Conservation (phyloP, 2,888 invertebrate genomes). For the Cybosia mesomella region DNA sequence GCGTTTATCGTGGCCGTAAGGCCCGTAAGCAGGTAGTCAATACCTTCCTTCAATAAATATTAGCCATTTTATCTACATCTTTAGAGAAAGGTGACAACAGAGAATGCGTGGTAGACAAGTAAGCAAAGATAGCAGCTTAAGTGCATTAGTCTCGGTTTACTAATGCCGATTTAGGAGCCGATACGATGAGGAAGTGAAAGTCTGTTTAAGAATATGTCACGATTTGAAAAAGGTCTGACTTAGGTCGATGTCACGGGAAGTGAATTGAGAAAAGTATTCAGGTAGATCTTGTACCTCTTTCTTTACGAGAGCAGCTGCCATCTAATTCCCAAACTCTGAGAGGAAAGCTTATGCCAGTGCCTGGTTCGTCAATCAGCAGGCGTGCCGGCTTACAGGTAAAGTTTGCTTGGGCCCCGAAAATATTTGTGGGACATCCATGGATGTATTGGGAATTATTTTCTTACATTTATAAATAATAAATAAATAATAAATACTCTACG, state of each 20-base stretch:
- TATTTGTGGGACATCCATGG: too few relatives aligned
- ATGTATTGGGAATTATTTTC: too few relatives aligned
- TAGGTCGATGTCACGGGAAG: neutral
- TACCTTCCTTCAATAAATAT: slow-evolving; percentile 17
- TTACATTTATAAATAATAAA: too few relatives aligned
- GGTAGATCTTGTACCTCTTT: neutral
- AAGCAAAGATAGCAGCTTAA: slow-evolving; percentile 27
- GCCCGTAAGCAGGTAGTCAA: neutral
- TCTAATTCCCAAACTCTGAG: too few relatives aligned
- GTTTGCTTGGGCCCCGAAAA: too few relatives aligned
- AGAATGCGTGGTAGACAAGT: slow-evolving; percentile 21
- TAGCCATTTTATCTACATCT: slow-evolving; percentile 17
- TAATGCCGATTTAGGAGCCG: slow-evolving; percentile 38
- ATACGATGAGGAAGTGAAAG: slow-evolving; percentile 57
- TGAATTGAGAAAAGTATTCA: neutral
- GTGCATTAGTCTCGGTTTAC: slow-evolving; percentile 26
- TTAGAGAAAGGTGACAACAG: slow-evolving; percentile 45
- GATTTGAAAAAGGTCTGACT: slow-evolving; percentile 31
- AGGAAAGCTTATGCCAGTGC: too few relatives aligned
- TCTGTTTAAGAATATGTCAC: slow-evolving; percentile 38
- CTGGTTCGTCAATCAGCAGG: too few relatives aligned
- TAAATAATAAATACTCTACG: too few relatives aligned
- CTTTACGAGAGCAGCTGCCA: neutral
- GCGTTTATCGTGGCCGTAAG: neutral
- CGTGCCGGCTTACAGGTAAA: too few relatives aligned